Evolutionary conservation across 2,113 vertebrate genomes (phyloP), one percentile per base, ranked within the genome.

Genomic region (Orcinus orca): DNA sequence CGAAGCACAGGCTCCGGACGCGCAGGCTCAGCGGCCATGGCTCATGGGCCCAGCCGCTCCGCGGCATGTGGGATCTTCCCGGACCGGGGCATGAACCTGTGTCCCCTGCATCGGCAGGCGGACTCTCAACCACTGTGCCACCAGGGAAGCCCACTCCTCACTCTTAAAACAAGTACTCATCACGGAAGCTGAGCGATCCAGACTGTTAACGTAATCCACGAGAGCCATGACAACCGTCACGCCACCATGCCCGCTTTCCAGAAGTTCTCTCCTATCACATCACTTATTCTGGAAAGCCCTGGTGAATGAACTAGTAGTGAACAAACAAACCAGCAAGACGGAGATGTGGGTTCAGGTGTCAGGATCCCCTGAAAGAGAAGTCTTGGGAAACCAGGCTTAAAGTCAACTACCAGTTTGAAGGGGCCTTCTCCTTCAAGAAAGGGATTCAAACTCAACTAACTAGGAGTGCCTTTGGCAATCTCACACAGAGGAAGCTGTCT

Each of bases 121-220:
- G 38, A 38, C 38, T 38, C 38, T 38, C 38, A 5, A 38, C 38
- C 38, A 38, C 38, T 38, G 38, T 38, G 38, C 38, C 38, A 38
- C 38, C 38, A 38, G 38, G 38, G 38, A 38, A 38, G 38, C 38
- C 38, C 18, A 44, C 0, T 62, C 58, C 81, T 96, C 58, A 77
- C 25, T 50, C 83, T 31, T 33, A 31, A 41, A 89, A 85, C 33
- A 68, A 92, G 85, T 68, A 95, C 36, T 79, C 80, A 89, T 81
- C 85, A 93, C 15, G 95, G 91, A 68, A 96, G n/a, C 36, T 74
- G 96, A 98, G 96, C 98, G 97, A 97, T 89, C 82, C 33, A 83
- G 95, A 96, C 65, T 95, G 97, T 90, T 13, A 93, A 90, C 77
- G 62, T 20, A 73, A 84, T 41, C 89, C 25, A 25, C 8, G 1